These are phyloP conservation scores for Choloepus didactylus DNA, from an alignment of 2,797 vertebrate species.

Conservation along the genomic window DNA sequence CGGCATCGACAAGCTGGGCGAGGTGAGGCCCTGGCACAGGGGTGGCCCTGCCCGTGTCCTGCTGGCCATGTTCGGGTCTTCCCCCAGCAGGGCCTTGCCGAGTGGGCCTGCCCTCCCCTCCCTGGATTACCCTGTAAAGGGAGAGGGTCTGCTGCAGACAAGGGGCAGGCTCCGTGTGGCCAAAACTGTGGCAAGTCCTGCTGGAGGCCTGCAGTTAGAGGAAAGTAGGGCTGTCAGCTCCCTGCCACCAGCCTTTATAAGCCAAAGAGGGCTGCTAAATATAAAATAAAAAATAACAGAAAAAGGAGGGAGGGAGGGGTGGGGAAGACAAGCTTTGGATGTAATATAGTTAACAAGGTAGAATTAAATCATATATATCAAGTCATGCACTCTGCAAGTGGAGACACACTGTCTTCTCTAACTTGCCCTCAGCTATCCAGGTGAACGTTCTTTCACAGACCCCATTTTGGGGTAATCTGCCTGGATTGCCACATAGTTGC, in stretches of 20 bases:
- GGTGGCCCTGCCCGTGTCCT: too few relatives aligned
- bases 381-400: fast-evolving
- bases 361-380: fast-evolving
- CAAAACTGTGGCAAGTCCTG: not conserved
- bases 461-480: not conserved
- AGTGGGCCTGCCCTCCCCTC: not conserved
- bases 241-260: not conserved
- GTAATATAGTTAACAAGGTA: fast-evolving
- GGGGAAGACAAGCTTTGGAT: not conserved
- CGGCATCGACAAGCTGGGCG: conserved; percentile 91
- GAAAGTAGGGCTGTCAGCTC: not conserved
- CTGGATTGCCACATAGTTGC: not conserved
- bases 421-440: not conserved
- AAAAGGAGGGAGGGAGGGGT: not conserved
- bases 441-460: not conserved
- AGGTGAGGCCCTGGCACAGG: conserved; percentile 88
- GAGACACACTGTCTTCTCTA: fast-evolving
- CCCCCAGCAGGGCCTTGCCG: fast-evolving
- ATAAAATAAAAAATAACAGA: not conserved
- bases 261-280: not conserved
- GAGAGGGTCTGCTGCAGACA: not conserved
- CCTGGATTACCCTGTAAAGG: not conserved
- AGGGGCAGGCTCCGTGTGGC: not conserved
- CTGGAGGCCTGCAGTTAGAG: not conserved
- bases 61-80: not conserved